A percentile compares a stretch with the other conserved stretches of the same genome.
Conservation (phyloP, 2,797 vertebrate species). For the Clangula hyemalis region DNA sequence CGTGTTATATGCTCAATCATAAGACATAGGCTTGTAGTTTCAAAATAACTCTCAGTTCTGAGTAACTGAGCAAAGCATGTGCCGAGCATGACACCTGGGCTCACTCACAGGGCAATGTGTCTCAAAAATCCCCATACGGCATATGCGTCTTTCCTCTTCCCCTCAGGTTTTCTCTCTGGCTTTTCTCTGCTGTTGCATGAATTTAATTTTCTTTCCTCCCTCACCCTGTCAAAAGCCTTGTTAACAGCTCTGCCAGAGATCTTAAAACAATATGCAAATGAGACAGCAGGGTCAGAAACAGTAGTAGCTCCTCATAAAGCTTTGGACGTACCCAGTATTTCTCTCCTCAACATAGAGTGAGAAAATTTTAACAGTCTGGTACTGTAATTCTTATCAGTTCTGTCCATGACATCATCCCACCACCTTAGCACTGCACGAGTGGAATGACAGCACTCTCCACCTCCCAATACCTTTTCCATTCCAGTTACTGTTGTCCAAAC, state of each 20-base stretch:
- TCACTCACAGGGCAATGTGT: background rate
- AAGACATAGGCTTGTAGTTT: background rate
- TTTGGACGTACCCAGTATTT: background rate
- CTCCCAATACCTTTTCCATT: background rate
- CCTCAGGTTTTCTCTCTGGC: background rate
- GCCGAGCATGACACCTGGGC: background rate
- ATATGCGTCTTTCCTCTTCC: background rate
- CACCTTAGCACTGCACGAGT: fast-evolving
- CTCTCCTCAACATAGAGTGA: background rate
- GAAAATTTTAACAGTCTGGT: background rate
- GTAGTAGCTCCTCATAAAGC: background rate
- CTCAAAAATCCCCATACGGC: background rate
- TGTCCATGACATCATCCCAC: background rate
- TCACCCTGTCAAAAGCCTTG: background rate
- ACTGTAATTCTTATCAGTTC: background rate
- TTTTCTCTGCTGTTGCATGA: background rate
- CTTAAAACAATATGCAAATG: background rate
- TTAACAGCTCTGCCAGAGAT: background rate
- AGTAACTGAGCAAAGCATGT: background rate
- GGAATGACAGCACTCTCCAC: background rate
- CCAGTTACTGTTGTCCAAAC: background rate
- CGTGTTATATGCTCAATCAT: fast-evolving
- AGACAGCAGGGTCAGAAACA: background rate
- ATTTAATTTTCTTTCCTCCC: background rate
- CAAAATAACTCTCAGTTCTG: background rate